These are phyloP conservation scores for Carabus problematicus DNA, from an alignment of 2,888 invertebrate genomes.

Conservation along the genomic window DNA sequence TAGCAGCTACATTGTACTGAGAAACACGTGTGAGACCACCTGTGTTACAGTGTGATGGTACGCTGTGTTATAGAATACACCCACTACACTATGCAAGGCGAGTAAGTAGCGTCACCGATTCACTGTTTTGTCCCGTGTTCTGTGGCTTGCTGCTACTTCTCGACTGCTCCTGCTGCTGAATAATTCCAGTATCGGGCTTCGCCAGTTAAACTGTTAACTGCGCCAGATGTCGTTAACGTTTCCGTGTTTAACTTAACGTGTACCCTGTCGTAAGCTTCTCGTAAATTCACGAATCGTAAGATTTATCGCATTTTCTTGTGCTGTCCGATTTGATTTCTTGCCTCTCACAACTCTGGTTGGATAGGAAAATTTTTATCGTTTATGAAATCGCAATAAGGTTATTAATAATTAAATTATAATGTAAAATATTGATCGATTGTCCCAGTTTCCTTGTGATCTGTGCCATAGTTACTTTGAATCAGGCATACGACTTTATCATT, in stretches of 20 bases:
- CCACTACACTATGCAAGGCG: background rate
- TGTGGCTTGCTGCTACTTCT: background rate
- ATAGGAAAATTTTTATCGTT: no score
- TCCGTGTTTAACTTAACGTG: constrained; percentile 31
- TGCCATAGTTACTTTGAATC: background rate
- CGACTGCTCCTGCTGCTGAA: background rate
- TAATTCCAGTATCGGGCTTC: constrained; percentile 4
- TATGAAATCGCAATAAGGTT: constrained; percentile 1
- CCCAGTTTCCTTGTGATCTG: background rate
- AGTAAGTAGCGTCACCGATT: no score
- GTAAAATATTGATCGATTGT: background rate
- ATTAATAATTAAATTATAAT: constrained; percentile 14
- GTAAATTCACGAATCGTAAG: constrained; percentile 29
- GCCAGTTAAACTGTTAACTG: constrained; percentile 19
- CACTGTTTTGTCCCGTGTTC: background rate
- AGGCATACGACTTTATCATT: background rate
- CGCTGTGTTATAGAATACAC: background rate
- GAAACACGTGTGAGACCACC: background rate
- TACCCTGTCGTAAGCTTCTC: constrained; percentile 6
- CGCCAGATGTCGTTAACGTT: constrained; percentile 38
- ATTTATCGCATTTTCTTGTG: constrained; percentile 24
- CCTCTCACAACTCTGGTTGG: background rate
- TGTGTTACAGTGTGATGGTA: background rate
- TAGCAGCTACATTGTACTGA: background rate
- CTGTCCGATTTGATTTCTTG: constrained; percentile 6